Evolutionary conservation across 2,797 vertebrate species (phyloP), one percentile per base, ranked within the genome.

Genomic region (Orestias chungarensis): DNA sequence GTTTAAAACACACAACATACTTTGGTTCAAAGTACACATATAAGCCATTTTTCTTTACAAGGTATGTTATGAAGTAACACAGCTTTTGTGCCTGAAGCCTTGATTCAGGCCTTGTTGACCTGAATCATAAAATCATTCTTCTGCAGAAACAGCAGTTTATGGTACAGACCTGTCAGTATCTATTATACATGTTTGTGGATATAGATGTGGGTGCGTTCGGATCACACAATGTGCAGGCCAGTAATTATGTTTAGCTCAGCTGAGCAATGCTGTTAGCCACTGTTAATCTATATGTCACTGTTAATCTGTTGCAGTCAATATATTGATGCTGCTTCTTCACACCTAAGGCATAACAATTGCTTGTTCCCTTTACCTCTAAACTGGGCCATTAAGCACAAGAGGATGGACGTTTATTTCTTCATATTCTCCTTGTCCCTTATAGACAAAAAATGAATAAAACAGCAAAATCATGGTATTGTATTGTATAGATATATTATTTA

Each of bases 31-130:
- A n/a, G 73, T 76, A 46, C 27, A 81, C 73, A 80, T 72, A 78
- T 52, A 70, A 84, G 74, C 74, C 81, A 84, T 88, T 86, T 78
- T 85, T 87, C 70, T 75, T 86, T 74, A 59, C 85, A 89, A 87
- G 88, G 88, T 70, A 85, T 85, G 82, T 78, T 76, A 73, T 84
- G 82, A 88, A 85, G 84, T 89, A 84, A 78, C 70, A 66, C 84
- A 81, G 87, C 83, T 77, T 91, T 89, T 82, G 64, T 49, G 91
- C 94, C 92, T 4, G 52, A 61, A 90, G 93, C 86, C 38, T 83
- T n/a, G n/a, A n/a, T n/a, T n/a, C n/a, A n/a, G n/a, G n/a, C n/a
- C 72, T 82, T 91, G 90, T 92, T 94, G 92, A 94, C 93, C 93
- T 92, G 91, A 92, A 94, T 93, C 83, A 86, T 88, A 74, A 83